Base-by-base conservation (phyloP, 2,888 invertebrate species). In the Brachynemurus nebulosus region DNA sequence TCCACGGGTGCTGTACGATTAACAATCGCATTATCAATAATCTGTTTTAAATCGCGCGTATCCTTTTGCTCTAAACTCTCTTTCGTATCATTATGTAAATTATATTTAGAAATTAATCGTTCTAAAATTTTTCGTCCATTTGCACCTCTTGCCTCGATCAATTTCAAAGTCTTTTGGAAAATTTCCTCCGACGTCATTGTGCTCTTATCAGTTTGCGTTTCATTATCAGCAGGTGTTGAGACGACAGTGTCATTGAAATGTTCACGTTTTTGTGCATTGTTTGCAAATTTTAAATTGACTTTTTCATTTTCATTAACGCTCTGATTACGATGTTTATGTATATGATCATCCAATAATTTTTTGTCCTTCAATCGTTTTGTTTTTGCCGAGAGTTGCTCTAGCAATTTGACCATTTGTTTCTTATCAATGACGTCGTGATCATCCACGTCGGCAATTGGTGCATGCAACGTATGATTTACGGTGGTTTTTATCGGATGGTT, bases 111-210 rank as follows among this genome's bases (percentile, higher is more conserved):
- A 35, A 36, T 50, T 65, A 64, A 25, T 69, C 57, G 45, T 76
- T 76, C 56, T 39, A 80, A 57, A 4, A 80, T 70, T 23, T 66
- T 59, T 45, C 69, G 67, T 0, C 78, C 78, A 40, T 69, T 67
- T 1, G 66, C 64, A 0, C 80, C 80, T 9, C 80, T 55, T 0
- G 67, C 66, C 48, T 69, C 68, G 1, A 80, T 59, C 53, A 70
- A 72, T 12, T 63, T 62, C 17, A 78, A 56, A 0, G 80, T 70
- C 16, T 75, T 74, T 50, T 70, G 67, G 44, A 76, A 72, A 0
- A 78, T 66, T 57, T 80, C 80, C 25, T 60, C 62, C 0, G 71
- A 71, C 3, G 14, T 45, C 25, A 45, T 51, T 27, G 46, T 40
- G 12, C 44, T 47, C 14, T 50, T 47, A 19, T 42, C 45, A 5